Conservation (phyloP, 37 sponge, comb jelly and placozoan species). For the Chondrilla cf. caribensis region DNA sequence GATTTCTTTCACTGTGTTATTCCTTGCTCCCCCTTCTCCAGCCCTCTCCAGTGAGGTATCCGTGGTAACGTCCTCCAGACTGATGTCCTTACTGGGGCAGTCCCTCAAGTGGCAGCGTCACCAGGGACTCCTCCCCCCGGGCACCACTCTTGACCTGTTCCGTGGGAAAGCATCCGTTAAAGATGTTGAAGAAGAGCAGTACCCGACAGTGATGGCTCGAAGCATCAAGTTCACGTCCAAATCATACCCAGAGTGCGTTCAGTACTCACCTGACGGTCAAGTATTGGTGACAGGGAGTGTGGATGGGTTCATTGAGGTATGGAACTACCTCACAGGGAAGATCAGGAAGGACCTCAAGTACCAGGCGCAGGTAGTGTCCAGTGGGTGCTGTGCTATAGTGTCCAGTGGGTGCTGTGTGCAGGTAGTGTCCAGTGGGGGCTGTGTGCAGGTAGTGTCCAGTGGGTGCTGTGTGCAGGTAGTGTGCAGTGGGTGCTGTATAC, state of each 20-base stretch:
- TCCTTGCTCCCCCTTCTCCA: too few relatives aligned
- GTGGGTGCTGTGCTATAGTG: too few relatives aligned
- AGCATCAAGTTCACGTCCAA: slow-evolving; percentile 94
- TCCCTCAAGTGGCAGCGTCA: slow-evolving; percentile 99
- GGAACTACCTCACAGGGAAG: slow-evolving; percentile 99
- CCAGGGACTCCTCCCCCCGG: slow-evolving; percentile 84
- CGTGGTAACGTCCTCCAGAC: slow-evolving; percentile 95
- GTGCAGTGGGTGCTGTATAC: too few relatives aligned
- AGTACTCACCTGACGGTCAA: slow-evolving; percentile 97
- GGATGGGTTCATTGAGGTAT: slow-evolving; percentile 97
- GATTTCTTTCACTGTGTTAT: too few relatives aligned
- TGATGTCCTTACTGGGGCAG: slow-evolving; percentile 93
- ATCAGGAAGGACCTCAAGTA: slow-evolving; percentile 97
- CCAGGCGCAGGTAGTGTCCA: slow-evolving; percentile 80
- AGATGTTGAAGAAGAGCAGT: slow-evolving; percentile 94
- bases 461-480: too few relatives aligned
- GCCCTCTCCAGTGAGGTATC: slow-evolving; percentile 93
- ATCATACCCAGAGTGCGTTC: slow-evolving; percentile 86
- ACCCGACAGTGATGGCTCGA: slow-evolving; percentile 81
- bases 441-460: too few relatives aligned
- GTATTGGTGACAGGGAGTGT: slow-evolving; percentile 96
- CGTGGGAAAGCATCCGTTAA: slow-evolving; percentile 80
- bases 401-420: too few relatives aligned
- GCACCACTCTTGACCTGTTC: slow-evolving; percentile 52
- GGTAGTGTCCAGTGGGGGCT: too few relatives aligned